Percentiles rank a stretch among this genome's conserved stretches.
phyloP scores from a whole-genome alignment of 2,888 invertebrate genomes.

The Cyclophora albipunctata region DNA sequence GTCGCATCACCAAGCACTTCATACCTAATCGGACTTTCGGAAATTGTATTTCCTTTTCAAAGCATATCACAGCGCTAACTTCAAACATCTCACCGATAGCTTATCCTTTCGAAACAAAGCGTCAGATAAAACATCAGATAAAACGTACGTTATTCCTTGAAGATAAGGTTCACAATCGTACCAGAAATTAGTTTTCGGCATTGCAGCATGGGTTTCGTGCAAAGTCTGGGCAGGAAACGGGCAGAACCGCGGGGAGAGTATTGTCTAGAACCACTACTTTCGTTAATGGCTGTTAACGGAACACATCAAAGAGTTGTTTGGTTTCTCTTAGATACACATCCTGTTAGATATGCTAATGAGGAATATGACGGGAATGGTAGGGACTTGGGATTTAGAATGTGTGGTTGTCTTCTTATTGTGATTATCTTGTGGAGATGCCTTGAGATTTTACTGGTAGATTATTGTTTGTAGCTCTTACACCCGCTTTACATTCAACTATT shows the following conservation, averaged over 20 bases:
- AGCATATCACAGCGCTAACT: constrained; percentile 3
- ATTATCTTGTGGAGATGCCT: too few species aligned
- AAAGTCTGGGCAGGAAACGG: constrained; percentile 66
- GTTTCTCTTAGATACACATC: constrained; percentile 6
- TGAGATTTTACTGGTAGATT: too few species aligned
- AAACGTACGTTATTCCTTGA: background rate
- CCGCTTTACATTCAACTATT: too few species aligned
- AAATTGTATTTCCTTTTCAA: constrained; percentile 45
- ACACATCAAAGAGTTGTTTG: constrained; percentile 13
- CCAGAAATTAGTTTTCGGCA: background rate
- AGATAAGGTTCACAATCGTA: constrained; percentile 9
- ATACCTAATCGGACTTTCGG: constrained; percentile 11
- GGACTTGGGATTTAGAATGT: too few species aligned
- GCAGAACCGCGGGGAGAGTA: constrained; percentile 47
- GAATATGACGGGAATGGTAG: too few species aligned
- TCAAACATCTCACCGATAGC: constrained; percentile 5
- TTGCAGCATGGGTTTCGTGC: constrained; percentile 41
- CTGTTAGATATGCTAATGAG: background rate
- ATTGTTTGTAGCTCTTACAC: too few species aligned
- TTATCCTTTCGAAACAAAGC: background rate
- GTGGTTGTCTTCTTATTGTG: too few species aligned
- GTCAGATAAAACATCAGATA: background rate
- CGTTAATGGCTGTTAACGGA: constrained; percentile 23
- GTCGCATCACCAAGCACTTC: too few species aligned
- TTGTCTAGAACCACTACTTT: constrained; percentile 43